Base-by-base conservation (phyloP, 2,888 invertebrate genomes). In the Oscheius sp. region DNA sequence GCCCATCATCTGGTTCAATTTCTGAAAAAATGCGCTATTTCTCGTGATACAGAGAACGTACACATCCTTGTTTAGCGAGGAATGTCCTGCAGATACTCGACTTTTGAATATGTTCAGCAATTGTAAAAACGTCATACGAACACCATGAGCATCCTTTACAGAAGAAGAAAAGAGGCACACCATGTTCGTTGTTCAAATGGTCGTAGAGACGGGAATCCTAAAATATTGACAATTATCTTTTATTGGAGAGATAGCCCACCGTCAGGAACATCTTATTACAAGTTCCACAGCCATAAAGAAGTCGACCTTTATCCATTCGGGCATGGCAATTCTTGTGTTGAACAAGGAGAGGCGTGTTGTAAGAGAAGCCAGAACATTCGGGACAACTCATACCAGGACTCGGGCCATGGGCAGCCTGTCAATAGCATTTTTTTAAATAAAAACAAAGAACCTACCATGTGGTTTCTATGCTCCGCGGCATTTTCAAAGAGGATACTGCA, bases 401-500 rank as follows among this genome's bases (percentile, higher is more conserved):
- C 2, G 53, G 29, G 0, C 77, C 76, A 58, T 80, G 80, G 18
- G 66, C 55, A 0, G 18, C 5, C 76, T 78, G 70, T 13, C 71
- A 74, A 18, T 23, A 21, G 21, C n/a, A 9, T 35, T 35, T 9
- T 6, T 3, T 35, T 35, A 3, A 35, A 35, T 35, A 35, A 35
- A 9, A 35, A 35, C 3, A 3, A 35, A 35, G 35, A 35, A 35
- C 76, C 55, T n/a, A 74, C 75, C 70, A 73, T 74, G 56, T 79
- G 79, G 12, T 53, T 16, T 0, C n/a, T 18, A 46, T 61, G 74
- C 9, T 53, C 58, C 6, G 1, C 0, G 1, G n/a, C n/a, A 21
- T 21, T 66, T 61, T 79, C 79, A 43, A 77, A 79, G 0, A 69
- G 75, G 1, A 76, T 35, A 18, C 70, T 75, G 45, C 80, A 80